A percentile compares a stretch with the other conserved stretches of the same genome.
These are phyloP conservation scores for Microctonus aethiopoides DNA, from an alignment of 2,888 invertebrate species.

Conservation along the genomic window DNA sequence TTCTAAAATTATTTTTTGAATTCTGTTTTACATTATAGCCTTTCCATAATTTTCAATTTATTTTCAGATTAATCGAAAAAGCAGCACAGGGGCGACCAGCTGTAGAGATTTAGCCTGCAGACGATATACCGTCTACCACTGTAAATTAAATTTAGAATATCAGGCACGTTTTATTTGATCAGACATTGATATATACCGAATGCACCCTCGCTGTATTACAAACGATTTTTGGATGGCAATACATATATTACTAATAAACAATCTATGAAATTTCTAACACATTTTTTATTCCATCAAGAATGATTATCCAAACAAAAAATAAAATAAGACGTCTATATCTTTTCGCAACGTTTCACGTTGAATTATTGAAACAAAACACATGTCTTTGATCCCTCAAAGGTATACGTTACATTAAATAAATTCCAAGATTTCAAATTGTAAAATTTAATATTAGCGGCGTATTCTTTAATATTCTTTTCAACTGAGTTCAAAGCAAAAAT, in stretches of 20 bases:
- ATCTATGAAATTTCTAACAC: not conserved
- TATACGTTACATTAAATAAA: not conserved
- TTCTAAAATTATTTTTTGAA: constrained; percentile 1
- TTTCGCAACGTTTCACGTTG: not conserved
- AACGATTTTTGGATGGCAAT: constrained; percentile 56
- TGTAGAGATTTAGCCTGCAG: not conserved
- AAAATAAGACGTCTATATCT: no score
- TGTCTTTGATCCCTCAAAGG: not conserved
- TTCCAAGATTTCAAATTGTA: not conserved
- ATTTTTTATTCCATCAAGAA: not conserved
- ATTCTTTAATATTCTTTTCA: not conserved
- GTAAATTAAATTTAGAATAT: constrained; percentile 65
- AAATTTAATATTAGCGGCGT: not conserved
- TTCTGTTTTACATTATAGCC: not conserved
- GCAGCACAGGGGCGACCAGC: constrained; percentile 14
- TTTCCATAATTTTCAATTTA: constrained; percentile 61
- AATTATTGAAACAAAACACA: not conserved
- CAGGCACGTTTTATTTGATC: constrained; percentile 66
- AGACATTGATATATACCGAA: constrained; percentile 39
- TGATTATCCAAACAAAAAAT: no score
- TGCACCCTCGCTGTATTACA: constrained; percentile 42
- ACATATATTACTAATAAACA: not conserved
- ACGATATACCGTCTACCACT: constrained; percentile 41
- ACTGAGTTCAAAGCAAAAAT: not conserved
- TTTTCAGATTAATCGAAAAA: constrained; percentile 43